Conservation (phyloP, 2,113 vertebrate genomes). For the Zapus hudsonius region DNA sequence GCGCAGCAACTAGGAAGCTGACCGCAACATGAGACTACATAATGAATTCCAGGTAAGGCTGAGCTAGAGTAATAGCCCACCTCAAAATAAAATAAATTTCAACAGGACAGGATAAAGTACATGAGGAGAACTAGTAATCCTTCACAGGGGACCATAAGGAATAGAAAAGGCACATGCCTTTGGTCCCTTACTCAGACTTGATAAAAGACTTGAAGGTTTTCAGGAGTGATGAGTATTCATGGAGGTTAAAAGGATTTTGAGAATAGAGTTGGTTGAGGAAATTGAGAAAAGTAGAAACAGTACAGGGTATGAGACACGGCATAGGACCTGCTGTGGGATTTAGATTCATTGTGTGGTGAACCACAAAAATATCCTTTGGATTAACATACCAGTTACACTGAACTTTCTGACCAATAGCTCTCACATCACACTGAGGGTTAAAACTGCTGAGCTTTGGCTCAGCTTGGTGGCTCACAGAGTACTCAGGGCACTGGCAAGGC, state of each 20-base stretch:
- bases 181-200: no score
- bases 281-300: slow-evolving; percentile 9
- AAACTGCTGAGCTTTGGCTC: slow-evolving; percentile 4
- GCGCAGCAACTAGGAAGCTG: no score
- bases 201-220: neutral
- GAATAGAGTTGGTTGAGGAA: neutral
- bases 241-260: neutral
- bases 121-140: neutral
- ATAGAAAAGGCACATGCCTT: neutral
- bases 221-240: neutral
- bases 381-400: slow-evolving; percentile 47
- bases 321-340: neutral
- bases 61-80: no score
- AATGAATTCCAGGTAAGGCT: no score
- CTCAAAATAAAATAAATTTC: no score
- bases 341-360: slow-evolving; percentile 37
- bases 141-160: no score
- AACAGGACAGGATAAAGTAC: neutral
- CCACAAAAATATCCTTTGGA: slow-evolving; percentile 38
- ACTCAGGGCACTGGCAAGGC: no score
- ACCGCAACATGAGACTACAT: no score
- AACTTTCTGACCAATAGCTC: slow-evolving; percentile 44
- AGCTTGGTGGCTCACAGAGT: neutral
- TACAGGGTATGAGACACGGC: slow-evolving; percentile 26
- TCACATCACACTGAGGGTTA: slow-evolving; percentile 14